Conservation (phyloP, 2,113 vertebrate genomes). For the Paramormyrops kingsleyae region DNA sequence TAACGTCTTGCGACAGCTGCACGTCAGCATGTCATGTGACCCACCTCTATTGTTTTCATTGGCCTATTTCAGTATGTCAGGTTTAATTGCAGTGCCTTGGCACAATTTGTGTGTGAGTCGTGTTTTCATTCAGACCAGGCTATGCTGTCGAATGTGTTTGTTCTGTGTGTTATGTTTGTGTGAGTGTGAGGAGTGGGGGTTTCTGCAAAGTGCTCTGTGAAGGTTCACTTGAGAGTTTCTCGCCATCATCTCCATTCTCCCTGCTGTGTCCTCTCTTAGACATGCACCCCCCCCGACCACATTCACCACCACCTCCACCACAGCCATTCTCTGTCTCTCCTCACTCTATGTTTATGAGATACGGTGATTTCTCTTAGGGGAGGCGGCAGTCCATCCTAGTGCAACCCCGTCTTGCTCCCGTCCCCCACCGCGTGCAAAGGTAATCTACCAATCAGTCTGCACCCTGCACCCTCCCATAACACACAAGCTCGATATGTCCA, state of each 20-base stretch:
- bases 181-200: neutral
- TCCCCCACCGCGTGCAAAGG: constrained; percentile 68
- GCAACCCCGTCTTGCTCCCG: constrained; percentile 70
- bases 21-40: neutral
- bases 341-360: constrained; percentile 65
- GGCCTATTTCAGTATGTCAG: neutral
- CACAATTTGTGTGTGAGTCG: neutral
- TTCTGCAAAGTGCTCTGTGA: neutral
- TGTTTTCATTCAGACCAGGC: no score
- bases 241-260: neutral
- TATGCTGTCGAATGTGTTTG: neutral
- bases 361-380: constrained; percentile 79
- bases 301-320: constrained; percentile 22
- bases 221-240: neutral
- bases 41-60: neutral
- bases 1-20: neutral
- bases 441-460: constrained; percentile 58
- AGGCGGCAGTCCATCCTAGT: constrained; percentile 75
- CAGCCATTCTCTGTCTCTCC: constrained; percentile 30
- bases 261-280: neutral
- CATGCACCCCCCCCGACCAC: neutral
- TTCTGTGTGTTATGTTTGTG: neutral
- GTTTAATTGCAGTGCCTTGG: neutral
- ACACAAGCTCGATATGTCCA: constrained; percentile 7
- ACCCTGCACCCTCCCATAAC: constrained; percentile 41